Conservation (phyloP, 92 coral and sea anemone genomes). For the Plumapathes pennacea region DNA sequence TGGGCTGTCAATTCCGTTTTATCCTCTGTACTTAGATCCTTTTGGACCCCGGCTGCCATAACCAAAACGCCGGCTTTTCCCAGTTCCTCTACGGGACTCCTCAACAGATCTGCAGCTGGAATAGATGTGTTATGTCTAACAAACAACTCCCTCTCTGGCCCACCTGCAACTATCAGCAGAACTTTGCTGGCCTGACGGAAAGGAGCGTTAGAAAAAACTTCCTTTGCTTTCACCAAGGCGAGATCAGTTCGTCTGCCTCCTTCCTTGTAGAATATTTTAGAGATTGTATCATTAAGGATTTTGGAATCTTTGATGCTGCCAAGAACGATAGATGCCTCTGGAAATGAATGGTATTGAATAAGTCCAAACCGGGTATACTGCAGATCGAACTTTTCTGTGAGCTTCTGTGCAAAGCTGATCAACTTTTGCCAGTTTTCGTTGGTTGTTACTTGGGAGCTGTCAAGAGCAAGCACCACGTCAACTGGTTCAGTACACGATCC, state of each 20-base stretch:
- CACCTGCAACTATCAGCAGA: slow-evolving; percentile 69
- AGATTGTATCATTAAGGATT: slow-evolving; percentile 54
- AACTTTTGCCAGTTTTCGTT: slow-evolving; percentile 78
- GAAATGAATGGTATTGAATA: slow-evolving; percentile 69
- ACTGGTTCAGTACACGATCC: slow-evolving; percentile 69
- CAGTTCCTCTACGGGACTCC: slow-evolving; percentile 36
- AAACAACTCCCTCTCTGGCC: slow-evolving; percentile 72
- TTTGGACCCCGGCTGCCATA: slow-evolving; percentile 54
- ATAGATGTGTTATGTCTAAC: slow-evolving; percentile 46
- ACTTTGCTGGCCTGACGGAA: slow-evolving; percentile 75
- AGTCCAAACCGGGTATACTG: slow-evolving; percentile 71
- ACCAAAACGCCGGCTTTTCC: slow-evolving; percentile 53
- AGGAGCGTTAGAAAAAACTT: slow-evolving; percentile 68
- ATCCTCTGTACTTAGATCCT: slow-evolving; percentile 51
- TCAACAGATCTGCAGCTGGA: slow-evolving; percentile 58
- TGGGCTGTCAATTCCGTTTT: slow-evolving; percentile 35
- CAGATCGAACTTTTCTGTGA: slow-evolving; percentile 60
- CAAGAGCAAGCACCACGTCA: slow-evolving; percentile 80
- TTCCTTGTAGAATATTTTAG: slow-evolving; percentile 70
- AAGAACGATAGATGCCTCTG: slow-evolving; percentile 72
- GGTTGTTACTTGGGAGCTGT: slow-evolving; percentile 91
- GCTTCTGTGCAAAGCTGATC: slow-evolving; percentile 53
- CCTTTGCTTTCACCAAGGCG: slow-evolving; percentile 68
- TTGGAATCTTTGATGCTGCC: slow-evolving; percentile 53
- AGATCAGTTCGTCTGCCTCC: slow-evolving; percentile 91